Conservation (phyloP, 2,113 vertebrate genomes). For the Peromyscus maniculatus region DNA sequence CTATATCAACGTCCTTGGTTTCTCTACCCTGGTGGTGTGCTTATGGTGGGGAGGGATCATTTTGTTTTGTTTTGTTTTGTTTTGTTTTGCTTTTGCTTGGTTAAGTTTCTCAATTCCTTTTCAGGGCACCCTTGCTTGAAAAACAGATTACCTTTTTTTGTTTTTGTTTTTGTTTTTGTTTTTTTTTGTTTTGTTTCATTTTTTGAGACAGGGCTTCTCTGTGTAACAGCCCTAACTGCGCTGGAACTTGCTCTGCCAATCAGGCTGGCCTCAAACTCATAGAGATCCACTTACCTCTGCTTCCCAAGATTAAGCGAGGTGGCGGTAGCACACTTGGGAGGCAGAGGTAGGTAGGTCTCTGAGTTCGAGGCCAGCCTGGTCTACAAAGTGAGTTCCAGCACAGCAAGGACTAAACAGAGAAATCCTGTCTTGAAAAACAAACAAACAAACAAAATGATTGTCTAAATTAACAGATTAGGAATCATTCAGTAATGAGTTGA, state of each 20-base stretch:
- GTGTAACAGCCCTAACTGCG: neutral
- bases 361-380: too few relatives aligned
- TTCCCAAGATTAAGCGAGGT: neutral
- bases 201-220: neutral
- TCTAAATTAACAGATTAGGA: neutral
- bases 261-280: neutral
- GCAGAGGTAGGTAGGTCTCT: too few relatives aligned
- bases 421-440: too few relatives aligned
- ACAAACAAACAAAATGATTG: neutral
- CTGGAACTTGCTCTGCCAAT: neutral
- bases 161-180: neutral
- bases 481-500: neutral
- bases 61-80: too few relatives aligned
- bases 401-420: too few relatives aligned
- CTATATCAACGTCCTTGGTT: neutral
- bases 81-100: constrained; percentile 30
- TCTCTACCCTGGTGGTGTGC: neutral
- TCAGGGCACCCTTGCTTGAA: neutral
- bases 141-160: neutral
- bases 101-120: constrained; percentile 12
- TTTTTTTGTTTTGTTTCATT: neutral
- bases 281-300: neutral
- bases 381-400: too few relatives aligned
- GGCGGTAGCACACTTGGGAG: too few relatives aligned
- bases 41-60: neutral